These are phyloP conservation scores for Apamea epomidion DNA, from an alignment of 2,888 invertebrate genomes.

Conservation along the genomic window DNA sequence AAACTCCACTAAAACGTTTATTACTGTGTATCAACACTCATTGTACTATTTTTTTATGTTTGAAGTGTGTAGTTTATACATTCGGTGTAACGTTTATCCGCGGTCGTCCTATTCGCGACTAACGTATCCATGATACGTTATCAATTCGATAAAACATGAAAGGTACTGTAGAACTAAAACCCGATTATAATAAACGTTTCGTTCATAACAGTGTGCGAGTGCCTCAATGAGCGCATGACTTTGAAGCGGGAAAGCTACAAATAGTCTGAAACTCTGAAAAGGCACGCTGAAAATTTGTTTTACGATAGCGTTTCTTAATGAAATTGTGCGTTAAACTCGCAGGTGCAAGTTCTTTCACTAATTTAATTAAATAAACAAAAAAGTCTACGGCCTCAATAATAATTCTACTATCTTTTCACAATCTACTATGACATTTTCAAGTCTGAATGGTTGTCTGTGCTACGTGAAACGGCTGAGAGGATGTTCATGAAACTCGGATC, in stretches of 20 bases:
- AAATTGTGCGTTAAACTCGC: conserved; percentile 1
- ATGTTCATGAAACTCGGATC: neutral
- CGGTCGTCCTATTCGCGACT: conserved; percentile 55
- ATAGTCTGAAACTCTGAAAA: conserved; percentile 39
- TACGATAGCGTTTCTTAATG: conserved; percentile 11
- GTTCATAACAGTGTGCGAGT: conserved; percentile 25
- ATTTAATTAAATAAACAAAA: neutral
- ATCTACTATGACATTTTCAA: neutral
- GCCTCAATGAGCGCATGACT: conserved; percentile 27
- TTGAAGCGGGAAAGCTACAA: conserved; percentile 38
- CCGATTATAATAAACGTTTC: conserved; percentile 43
- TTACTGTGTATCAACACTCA: conserved; percentile 37
- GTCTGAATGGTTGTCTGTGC: neutral
- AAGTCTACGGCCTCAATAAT: neutral
- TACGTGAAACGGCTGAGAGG: neutral
- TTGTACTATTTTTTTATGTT: conserved; percentile 23
- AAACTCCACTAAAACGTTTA: conserved; percentile 28
- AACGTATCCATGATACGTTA: conserved; percentile 69
- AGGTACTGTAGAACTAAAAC: conserved; percentile 44
- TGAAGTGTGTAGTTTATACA: conserved; percentile 30
- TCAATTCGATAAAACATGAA: conserved; percentile 67
- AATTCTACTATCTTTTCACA: neutral
- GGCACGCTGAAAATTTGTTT: neutral
- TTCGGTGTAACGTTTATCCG: conserved; percentile 44
- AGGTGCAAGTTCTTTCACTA: neutral